A percentile compares a stretch with the other conserved stretches of the same genome.
Conservation (phyloP, 2,113 vertebrate genomes). For the Scatophagus argus region DNA sequence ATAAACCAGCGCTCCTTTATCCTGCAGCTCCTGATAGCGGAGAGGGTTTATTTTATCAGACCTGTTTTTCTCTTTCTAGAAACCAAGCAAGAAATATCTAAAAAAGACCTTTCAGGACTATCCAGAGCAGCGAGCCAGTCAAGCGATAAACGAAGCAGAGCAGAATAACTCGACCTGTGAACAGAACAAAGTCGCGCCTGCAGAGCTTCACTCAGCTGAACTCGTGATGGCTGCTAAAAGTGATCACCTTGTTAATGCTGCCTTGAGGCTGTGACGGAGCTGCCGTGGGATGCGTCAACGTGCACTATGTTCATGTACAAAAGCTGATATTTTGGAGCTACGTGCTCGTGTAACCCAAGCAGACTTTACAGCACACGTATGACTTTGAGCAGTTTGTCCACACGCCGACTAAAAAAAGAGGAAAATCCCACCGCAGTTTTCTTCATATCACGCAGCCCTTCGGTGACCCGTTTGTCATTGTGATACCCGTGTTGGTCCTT, state of each 20-base stretch:
- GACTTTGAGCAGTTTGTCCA: no score
- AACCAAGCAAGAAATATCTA: neutral
- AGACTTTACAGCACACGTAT: no score
- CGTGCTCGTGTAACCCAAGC: no score
- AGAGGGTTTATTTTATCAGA: constrained; percentile 17
- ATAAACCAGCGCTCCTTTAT: constrained; percentile 65
- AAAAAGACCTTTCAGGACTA: neutral
- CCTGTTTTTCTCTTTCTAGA: neutral
- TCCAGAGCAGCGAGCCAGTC: neutral
- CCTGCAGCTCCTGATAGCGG: constrained; percentile 23
- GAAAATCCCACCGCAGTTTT: neutral
- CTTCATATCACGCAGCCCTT: constrained; percentile 25
- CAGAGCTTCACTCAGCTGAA: neutral
- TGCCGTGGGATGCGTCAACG: no score
- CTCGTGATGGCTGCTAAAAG: no score
- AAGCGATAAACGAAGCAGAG: neutral
- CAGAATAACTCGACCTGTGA: neutral
- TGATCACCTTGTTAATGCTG: no score
- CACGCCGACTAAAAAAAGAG: no score
- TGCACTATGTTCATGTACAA: no score
- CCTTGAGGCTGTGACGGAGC: no score
- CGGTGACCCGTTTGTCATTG: constrained; percentile 1
- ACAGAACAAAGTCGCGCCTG: neutral
- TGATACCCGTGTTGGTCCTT: neutral
- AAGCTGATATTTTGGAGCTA: no score